phyloP scores from a whole-genome alignment of 2,797 vertebrate genomes.

The Artibeus jamaicensis region DNA sequence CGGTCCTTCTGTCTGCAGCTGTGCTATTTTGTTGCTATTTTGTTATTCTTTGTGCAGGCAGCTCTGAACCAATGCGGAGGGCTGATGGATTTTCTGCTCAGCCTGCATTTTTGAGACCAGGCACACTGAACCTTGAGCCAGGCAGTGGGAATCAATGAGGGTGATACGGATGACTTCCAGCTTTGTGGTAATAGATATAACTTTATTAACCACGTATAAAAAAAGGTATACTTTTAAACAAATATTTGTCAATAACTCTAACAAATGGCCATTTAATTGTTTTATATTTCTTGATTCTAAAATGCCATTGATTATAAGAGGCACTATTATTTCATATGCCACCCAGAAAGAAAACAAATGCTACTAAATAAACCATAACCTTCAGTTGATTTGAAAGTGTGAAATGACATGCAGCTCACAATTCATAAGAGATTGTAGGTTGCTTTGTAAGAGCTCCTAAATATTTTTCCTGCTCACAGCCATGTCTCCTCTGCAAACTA shows the following conservation, averaged over 20 bases:
- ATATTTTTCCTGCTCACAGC: background rate
- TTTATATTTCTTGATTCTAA: background rate
- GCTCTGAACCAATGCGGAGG: background rate
- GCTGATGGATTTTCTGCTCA: background rate
- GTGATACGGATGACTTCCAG: background rate
- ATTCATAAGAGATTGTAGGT: background rate
- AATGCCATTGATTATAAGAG: background rate
- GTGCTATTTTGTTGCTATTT: background rate
- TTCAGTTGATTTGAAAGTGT: constrained; percentile 16
- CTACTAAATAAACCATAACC: background rate
- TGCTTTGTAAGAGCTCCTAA: constrained; percentile 1
- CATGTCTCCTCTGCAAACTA: background rate
- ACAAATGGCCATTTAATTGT: constrained; percentile 27
- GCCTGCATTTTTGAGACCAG: background rate
- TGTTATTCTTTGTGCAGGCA: background rate
- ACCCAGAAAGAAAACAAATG: constrained; percentile 7
- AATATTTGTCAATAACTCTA: background rate
- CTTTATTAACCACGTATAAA: background rate
- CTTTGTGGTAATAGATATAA: background rate
- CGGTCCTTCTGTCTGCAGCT: background rate
- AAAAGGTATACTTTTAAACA: background rate
- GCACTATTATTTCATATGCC: background rate
- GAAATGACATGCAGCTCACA: background rate
- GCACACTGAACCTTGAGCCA: background rate
- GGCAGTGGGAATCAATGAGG: background rate